These are phyloP conservation scores for Caenorhabditis drosophilae DNA, from an alignment of 2,888 invertebrate species.

Conservation along the genomic window DNA sequence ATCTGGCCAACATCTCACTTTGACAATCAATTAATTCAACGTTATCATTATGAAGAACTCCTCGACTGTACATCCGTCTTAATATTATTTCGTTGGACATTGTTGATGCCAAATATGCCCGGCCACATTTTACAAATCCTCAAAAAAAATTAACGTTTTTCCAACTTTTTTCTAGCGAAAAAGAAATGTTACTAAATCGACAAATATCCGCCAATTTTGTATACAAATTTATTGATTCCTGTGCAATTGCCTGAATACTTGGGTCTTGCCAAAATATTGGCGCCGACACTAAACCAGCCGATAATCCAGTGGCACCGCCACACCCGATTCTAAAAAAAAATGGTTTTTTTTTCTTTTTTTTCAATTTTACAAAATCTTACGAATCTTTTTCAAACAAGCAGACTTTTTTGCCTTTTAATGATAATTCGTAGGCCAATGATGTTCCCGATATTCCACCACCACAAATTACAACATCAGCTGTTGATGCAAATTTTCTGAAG, in stretches of 20 bases:
- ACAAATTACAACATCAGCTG: constrained; percentile 71
- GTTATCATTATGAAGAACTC: constrained; percentile 46
- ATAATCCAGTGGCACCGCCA: constrained; percentile 81
- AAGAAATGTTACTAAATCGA: constrained; percentile 76
- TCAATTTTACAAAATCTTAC: constrained; percentile 34
- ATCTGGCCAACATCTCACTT: constrained; percentile 61
- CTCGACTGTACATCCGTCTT: constrained; percentile 56
- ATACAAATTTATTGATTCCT: constrained; percentile 80
- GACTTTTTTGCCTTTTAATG: constrained; percentile 77
- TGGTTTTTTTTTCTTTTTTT: background rate
- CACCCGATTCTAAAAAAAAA: constrained; percentile 71
- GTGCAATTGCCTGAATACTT: constrained; percentile 74
- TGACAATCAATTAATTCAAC: constrained; percentile 63
- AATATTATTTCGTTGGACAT: constrained; percentile 52
- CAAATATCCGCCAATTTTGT: constrained; percentile 77
- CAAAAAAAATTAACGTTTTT: constrained; percentile 2
- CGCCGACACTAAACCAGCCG: constrained; percentile 78
- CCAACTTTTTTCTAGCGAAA: background rate
- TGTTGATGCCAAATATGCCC: constrained; percentile 61
- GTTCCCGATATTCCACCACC: constrained; percentile 80
- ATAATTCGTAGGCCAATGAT: constrained; percentile 80
- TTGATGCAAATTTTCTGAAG: constrained; percentile 19
- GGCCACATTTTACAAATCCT: constrained; percentile 61
- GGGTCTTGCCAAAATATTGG: constrained; percentile 79
- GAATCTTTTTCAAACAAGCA: constrained; percentile 75